Conservation (phyloP, 2,888 invertebrate species). For the Clivina fossor region DNA sequence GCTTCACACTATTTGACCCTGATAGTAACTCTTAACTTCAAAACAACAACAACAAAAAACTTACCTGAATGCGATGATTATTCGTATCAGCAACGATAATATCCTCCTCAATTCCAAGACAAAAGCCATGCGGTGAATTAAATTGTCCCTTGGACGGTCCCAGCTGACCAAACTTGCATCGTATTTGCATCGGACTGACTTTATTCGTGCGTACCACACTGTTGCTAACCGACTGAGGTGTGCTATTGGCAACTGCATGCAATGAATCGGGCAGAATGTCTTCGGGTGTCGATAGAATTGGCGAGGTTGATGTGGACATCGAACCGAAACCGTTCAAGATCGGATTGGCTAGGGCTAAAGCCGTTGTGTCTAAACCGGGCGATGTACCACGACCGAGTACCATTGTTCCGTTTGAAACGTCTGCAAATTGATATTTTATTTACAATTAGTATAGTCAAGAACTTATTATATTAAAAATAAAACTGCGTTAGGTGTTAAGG, state of each 20-base stretch:
- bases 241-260: slow-evolving; percentile 57
- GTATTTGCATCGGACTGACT: slow-evolving; percentile 82
- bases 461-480: too few species aligned
- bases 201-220: slow-evolving; percentile 64
- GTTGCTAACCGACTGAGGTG: slow-evolving; percentile 49
- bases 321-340: slow-evolving; percentile 62
- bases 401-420: slow-evolving; percentile 51
- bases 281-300: slow-evolving; percentile 58
- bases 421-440: too few species aligned
- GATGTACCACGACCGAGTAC: slow-evolving; percentile 63
- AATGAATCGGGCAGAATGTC: slow-evolving; percentile 56
- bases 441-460: too few species aligned
- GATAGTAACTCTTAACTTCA: too few species aligned
- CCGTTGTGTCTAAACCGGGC: slow-evolving; percentile 59
- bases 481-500: too few species aligned
- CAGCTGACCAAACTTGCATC: slow-evolving; percentile 91
- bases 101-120: slow-evolving; percentile 91
- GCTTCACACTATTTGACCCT: too few species aligned
- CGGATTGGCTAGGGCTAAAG: slow-evolving; percentile 46
- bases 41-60: slow-evolving; percentile 6
- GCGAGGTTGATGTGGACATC: slow-evolving; percentile 64
- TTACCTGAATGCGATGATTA: slow-evolving; percentile 90
- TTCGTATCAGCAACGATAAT: slow-evolving; percentile 96
- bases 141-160: slow-evolving; percentile 93
- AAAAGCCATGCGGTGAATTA: slow-evolving; percentile 96